Evolutionary conservation across 2,797 vertebrate species (phyloP), one percentile per base, ranked within the genome.

Genomic region (Adelosebastes latens): DNA sequence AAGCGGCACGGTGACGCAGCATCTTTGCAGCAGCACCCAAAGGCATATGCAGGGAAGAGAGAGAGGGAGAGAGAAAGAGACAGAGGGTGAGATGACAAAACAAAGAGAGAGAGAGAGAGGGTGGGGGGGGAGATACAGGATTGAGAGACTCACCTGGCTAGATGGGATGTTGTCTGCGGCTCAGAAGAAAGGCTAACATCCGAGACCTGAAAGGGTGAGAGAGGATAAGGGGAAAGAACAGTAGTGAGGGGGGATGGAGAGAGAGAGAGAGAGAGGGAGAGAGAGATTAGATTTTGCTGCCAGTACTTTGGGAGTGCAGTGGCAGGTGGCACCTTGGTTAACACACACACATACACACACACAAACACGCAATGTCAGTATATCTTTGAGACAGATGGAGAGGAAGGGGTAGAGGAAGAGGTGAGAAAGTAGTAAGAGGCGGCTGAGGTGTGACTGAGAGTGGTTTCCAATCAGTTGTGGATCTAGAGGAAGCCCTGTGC

Each of bases 1-100:
- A 89, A 78, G 13, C 5, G 3, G 78, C 84, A 92, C 69, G 77
- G 90, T 94, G 94, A 94, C 91, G 88, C 93, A 94, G 94, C 93
- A 92, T 88, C 84, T 92, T 91, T 94, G 80, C 88, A 91, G 91
- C 80, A 86, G 80, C 71, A 85, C 65, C 80, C 69, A 84, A 82
- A 84, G 75, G 46, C 88, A 87, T 80, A 79, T 82, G 87, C 83
- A 80, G 78, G 46, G 36, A 59, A 58, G 78, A 55, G 53, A 46
- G 42, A 60, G 49, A 36, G 52, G 55, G 46, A 11, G 61, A 63
- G 24, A 31, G 49, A 11, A 14, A 53, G 69, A 77, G 64, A 46
- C 5, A 49, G 52, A 67, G 73, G 32, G 59, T 46, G 60, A 53
- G 20, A 75, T 25, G 55, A 63, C 53, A 70, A 73, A 72, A 84